phyloP scores from a whole-genome alignment of 2,797 vertebrate species.

The Lacerta agilis region DNA sequence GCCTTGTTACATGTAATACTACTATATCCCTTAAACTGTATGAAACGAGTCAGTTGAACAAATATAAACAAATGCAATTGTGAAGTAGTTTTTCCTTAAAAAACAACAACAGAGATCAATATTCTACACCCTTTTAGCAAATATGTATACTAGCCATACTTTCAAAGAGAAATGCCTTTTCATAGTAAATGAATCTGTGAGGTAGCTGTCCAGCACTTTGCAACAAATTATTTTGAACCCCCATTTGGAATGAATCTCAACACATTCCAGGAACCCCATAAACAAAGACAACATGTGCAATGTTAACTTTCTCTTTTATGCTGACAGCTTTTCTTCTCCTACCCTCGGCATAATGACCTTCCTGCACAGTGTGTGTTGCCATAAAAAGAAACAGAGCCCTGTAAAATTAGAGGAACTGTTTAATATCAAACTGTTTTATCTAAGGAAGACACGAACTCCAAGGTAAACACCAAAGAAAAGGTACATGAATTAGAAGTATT shows the following conservation, averaged over 20 bases:
- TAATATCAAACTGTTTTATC: slow-evolving; percentile 80
- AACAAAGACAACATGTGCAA: slow-evolving; percentile 75
- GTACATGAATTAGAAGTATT: slow-evolving; percentile 75
- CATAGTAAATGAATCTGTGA: slow-evolving; percentile 22
- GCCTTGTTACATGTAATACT: slow-evolving; percentile 52
- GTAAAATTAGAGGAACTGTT: slow-evolving; percentile 83
- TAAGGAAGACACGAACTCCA: slow-evolving; percentile 78
- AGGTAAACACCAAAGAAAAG: slow-evolving; percentile 74
- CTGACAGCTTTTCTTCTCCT: slow-evolving; percentile 76
- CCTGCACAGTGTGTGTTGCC: slow-evolving; percentile 80
- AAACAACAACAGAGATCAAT: slow-evolving; percentile 30
- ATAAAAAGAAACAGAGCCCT: slow-evolving; percentile 80
- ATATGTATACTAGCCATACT: slow-evolving; percentile 48
- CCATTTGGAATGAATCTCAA: slow-evolving; percentile 71
- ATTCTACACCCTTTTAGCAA: slow-evolving; percentile 35
- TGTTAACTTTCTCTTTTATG: slow-evolving; percentile 80
- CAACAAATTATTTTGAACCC: slow-evolving; percentile 65
- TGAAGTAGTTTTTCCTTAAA: slow-evolving; percentile 40
- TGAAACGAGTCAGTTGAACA: slow-evolving; percentile 16
- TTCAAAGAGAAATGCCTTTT: slow-evolving; percentile 63
- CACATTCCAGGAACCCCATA: slow-evolving; percentile 79
- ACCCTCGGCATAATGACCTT: slow-evolving; percentile 79
- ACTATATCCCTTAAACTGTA: slow-evolving; percentile 19
- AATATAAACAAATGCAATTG: slow-evolving; percentile 45
- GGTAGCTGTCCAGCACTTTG: slow-evolving; percentile 30